Percentiles rank a stretch among this genome's conserved stretches.
Evolutionary conservation across 2,797 vertebrate species (phyloP).

Genomic region (Bufotes viridis): DNA sequence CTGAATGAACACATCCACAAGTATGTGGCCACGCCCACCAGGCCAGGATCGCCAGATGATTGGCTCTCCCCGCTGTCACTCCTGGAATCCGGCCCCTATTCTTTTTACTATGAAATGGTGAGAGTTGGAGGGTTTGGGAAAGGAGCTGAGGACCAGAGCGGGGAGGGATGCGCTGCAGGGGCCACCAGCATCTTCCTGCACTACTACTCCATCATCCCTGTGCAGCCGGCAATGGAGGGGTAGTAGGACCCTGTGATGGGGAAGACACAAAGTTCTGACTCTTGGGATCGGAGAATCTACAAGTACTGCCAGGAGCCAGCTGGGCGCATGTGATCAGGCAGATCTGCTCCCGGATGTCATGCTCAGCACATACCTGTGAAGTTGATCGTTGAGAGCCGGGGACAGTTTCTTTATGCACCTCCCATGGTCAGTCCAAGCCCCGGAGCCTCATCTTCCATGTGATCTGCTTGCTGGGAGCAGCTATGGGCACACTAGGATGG

Average conservation of each 20-base stretch:
- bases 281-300: conserved; percentile 12
- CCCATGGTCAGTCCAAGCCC: conserved; percentile 3
- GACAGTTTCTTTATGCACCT: conserved; percentile 33
- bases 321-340: neutral
- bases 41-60: neutral
- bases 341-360: neutral
- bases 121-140: conserved; percentile 58
- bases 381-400: neutral
- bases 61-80: neutral
- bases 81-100: conserved; percentile 13
- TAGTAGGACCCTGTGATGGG: conserved; percentile 20
- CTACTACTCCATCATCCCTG: conserved; percentile 25
- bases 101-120: conserved; percentile 57
- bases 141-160: conserved; percentile 55
- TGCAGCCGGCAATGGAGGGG: neutral
- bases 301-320: neutral
- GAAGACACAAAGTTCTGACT: conserved; percentile 46
- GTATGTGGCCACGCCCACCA: neutral
- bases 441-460: conserved; percentile 39
- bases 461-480: conserved; percentile 44
- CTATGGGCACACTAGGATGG: conserved; percentile 44
- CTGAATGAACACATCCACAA: conserved; percentile 59
- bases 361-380: conserved; percentile 31
- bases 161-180: conserved; percentile 46
- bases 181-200: conserved; percentile 26